Percentiles rank a stretch among this genome's conserved stretches.
Evolutionary conservation across 2,113 vertebrate genomes (phyloP).

Genomic region (Nyctibius bracteatus): DNA sequence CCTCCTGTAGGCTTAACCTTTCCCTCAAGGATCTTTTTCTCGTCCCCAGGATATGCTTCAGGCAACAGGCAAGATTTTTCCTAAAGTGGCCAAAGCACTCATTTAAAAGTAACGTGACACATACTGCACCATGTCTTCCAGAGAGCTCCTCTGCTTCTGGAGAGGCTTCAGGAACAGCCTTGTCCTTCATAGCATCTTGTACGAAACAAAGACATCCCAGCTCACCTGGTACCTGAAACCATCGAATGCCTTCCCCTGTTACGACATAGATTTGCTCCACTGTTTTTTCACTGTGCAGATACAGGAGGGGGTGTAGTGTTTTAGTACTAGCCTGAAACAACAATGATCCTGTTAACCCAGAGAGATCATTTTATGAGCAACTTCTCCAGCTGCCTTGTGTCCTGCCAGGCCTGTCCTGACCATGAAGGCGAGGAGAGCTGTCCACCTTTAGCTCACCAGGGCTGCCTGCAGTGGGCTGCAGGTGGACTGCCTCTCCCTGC

Average conservation of each 20-base stretch:
- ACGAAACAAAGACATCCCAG: fast-evolving
- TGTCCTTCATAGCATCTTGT: neutral
- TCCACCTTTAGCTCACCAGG: neutral
- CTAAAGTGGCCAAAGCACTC: neutral
- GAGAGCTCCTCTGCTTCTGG: neutral
- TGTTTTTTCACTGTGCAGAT: neutral
- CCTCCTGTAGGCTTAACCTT: neutral
- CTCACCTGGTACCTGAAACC: neutral
- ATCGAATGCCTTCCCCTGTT: neutral
- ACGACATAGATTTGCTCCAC: neutral
- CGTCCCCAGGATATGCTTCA: neutral
- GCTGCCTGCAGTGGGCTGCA: neutral
- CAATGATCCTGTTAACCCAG: neutral
- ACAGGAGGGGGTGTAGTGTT: neutral
- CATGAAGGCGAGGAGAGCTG: fast-evolving
- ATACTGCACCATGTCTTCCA: fast-evolving
- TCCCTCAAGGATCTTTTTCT: neutral
- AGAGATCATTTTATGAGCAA: neutral
- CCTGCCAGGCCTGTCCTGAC: neutral
- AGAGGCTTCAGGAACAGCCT: neutral
- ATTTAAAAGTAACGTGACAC: neutral
- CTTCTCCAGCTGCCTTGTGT: neutral
- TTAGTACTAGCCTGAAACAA: neutral
- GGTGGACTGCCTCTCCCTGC: neutral
- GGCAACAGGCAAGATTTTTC: neutral